Conservation (phyloP, 2,113 vertebrate genomes). For the Aldabrachelys gigantea region DNA sequence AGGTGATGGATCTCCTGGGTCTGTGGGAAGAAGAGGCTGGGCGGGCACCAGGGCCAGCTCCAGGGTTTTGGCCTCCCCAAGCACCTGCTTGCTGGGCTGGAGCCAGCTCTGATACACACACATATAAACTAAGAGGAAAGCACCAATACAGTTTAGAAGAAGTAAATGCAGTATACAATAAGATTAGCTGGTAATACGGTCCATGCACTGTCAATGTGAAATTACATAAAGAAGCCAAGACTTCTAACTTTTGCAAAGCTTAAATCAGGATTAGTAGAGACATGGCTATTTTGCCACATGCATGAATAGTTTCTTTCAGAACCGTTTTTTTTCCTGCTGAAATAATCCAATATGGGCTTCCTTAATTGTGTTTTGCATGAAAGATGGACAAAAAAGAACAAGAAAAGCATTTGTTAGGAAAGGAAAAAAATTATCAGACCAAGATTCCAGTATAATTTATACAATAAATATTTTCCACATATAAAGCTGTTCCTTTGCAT, state of each 20-base stretch:
- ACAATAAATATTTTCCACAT: constrained; percentile 53
- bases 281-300: constrained; percentile 1
- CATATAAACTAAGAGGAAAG: too few species aligned
- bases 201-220: not conserved
- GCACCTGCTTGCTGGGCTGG: too few species aligned
- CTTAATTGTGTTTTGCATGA: constrained; percentile 37
- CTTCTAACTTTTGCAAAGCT: not conserved
- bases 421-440: constrained; percentile 44
- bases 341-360: constrained; percentile 24
- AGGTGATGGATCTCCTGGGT: too few species aligned
- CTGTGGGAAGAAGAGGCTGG: too few species aligned
- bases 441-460: constrained; percentile 45
- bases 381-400: constrained; percentile 51
- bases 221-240: not conserved
- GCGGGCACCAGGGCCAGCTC: too few species aligned
- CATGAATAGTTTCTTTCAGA: constrained; percentile 57
- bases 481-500: constrained; percentile 38
- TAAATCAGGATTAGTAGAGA: not conserved
- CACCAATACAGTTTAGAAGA: not conserved
- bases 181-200: not conserved
- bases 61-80: too few species aligned
- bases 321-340: constrained; percentile 10
- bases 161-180: not conserved
- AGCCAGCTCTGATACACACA: too few species aligned
- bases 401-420: constrained; percentile 50